Evolutionary conservation across 64 coral and sea anemone species (phyloP).

Genomic region (Pachyseris speciosa): DNA sequence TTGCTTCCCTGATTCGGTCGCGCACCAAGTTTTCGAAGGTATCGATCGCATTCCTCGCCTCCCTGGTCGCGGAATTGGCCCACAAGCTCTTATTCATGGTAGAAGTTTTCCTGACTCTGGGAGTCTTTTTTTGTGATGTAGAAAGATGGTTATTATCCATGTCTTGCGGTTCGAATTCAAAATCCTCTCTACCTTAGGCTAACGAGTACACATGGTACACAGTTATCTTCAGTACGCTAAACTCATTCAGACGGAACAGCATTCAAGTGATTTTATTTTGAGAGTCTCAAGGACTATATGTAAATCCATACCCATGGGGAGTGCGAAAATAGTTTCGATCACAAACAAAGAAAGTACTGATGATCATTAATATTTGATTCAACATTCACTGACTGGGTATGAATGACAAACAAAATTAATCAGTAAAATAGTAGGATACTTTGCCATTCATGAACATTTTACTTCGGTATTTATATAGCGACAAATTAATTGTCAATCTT

Average conservation of each 20-base stretch:
- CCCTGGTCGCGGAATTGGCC: conserved; percentile 2
- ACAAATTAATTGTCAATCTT: too few relatives aligned
- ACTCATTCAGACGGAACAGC: not conserved
- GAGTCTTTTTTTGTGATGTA: not conserved
- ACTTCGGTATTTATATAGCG: too few relatives aligned
- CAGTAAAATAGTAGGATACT: too few relatives aligned
- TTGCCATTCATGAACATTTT: too few relatives aligned
- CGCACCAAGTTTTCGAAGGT: conserved; percentile 52
- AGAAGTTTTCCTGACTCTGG: not conserved
- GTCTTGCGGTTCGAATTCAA: not conserved
- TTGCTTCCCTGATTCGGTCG: not conserved
- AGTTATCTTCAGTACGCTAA: not conserved
- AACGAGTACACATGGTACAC: too few relatives aligned
- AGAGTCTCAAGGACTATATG: conserved; percentile 19
- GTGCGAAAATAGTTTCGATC: not conserved
- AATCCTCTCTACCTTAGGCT: not conserved
- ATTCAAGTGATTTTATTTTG: not conserved
- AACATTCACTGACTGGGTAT: not conserved
- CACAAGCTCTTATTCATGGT: not conserved
- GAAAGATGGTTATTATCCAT: not conserved
- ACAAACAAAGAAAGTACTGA: conserved; percentile 22
- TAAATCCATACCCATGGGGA: not conserved
- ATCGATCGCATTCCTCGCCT: conserved; percentile 60
- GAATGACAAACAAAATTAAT: not conserved
- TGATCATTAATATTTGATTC: conserved; percentile 49